These are phyloP conservation scores for Nothobranchius kuhntae DNA, from an alignment of 2,113 vertebrate genomes.

Conservation along the genomic window DNA sequence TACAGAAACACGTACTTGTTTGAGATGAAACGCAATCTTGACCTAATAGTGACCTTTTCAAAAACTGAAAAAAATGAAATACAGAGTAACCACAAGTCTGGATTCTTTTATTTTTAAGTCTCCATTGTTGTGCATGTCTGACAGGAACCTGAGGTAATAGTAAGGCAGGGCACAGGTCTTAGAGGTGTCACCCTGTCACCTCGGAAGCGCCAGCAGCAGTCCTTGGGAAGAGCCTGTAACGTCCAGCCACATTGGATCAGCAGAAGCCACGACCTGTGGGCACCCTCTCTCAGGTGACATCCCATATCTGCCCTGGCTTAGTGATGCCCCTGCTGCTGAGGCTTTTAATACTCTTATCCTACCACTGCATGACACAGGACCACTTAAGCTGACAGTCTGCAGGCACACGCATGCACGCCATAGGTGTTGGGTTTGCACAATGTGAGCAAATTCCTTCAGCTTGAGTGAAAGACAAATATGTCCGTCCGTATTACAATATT, in stretches of 20 bases:
- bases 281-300: constrained; percentile 71
- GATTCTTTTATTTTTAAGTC: not conserved
- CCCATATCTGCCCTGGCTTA: constrained; percentile 57
- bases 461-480: constrained; percentile 6
- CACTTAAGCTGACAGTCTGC: constrained; percentile 8
- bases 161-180: constrained; percentile 49
- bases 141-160: constrained; percentile 38
- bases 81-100: not conserved
- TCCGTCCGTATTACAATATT: constrained; percentile 6
- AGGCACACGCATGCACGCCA: constrained; percentile 6
- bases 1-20: too few relatives aligned
- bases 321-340: constrained; percentile 53
- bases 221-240: constrained; percentile 65
- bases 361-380: not conserved
- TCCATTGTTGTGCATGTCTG: constrained; percentile 25
- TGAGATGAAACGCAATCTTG: too few relatives aligned
- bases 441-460: constrained; percentile 2
- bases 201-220: constrained; percentile 48
- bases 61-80: constrained; percentile 8
- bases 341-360: constrained; percentile 23
- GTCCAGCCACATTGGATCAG: constrained; percentile 78
- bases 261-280: constrained; percentile 56
- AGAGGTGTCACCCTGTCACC: constrained; percentile 60
- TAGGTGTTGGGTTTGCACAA: constrained; percentile 7
- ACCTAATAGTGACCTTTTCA: not conserved